Conservation (phyloP, 2,113 vertebrate genomes). For the Callopanchax toddi region DNA sequence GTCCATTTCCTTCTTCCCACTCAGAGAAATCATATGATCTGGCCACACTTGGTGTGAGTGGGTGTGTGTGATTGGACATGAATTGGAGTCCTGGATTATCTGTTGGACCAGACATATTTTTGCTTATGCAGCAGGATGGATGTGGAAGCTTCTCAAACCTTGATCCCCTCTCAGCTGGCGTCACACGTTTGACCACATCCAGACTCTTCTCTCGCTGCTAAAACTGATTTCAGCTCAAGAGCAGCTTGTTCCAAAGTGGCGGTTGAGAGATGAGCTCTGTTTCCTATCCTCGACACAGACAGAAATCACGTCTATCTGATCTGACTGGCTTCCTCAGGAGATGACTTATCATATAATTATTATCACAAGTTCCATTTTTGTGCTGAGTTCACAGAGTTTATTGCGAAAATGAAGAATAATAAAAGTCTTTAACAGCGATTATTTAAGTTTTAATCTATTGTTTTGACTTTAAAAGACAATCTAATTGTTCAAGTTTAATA, state of each 20-base stretch:
- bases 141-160: slow-evolving; percentile 6
- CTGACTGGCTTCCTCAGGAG: background rate
- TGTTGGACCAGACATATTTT: slow-evolving; percentile 6
- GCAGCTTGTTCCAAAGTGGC: background rate
- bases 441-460: too few species aligned
- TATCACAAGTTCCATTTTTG: background rate
- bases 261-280: background rate
- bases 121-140: slow-evolving; percentile 13
- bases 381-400: background rate
- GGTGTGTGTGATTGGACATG: background rate
- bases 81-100: slow-evolving; percentile 2
- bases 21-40: slow-evolving; percentile 19
- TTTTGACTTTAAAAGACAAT: too few species aligned
- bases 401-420: too few species aligned
- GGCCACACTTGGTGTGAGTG: slow-evolving; percentile 1
- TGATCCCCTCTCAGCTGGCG: slow-evolving; percentile 27
- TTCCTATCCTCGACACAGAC: background rate
- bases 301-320: background rate
- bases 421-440: too few species aligned
- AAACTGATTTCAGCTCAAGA: background rate
- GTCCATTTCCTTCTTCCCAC: slow-evolving; percentile 2
- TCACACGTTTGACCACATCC: slow-evolving; percentile 5
- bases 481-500: too few species aligned
- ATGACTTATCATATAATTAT: background rate
- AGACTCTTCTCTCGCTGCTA: slow-evolving; percentile 1